Evolutionary conservation across 2,113 vertebrate genomes (phyloP), one percentile per base, ranked within the genome.

Genomic region (Perca fluviatilis): DNA sequence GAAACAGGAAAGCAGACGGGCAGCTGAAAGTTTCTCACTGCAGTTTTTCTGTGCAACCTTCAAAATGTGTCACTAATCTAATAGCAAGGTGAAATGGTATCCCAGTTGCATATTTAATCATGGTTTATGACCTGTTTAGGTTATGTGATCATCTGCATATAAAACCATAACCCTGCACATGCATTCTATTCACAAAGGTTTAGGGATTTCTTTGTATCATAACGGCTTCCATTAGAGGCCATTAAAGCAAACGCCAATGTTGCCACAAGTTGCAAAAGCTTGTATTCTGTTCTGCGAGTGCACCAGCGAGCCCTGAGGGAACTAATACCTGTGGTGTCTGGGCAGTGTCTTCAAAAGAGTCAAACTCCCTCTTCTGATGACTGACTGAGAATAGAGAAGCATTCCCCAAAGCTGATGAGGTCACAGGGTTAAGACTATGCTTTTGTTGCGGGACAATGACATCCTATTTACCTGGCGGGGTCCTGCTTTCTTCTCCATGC

Each of bases 401-500:
- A 79, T 87, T 89, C 80, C 89, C 85, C 77, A 90, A 92, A 93
- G 91, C 91, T 91, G 92, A 95, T 92, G 92, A 93, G 95, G 93
- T 93, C 91, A 85, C 72, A 46, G 92, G 94, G 94, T 94, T 95
- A 94, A 95, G 93, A 90, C 89, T 75, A 69, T 75, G 86, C 90
- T 88, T 94, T 95, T 96, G 95, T 95, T 53, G 53, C 18, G 51
- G 63, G 62, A 96, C 93, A 96, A 95, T 95, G 68, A 88, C 90
- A 89, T 95, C 90, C 90, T 94, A 93, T 96, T 96, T 95, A 95
- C 94, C 94, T 95, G 94, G 82, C 76, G 58, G 87, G 86, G 87
- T 92, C 88, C 62, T 13, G 74, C 88, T 95, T 96, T 96, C 91
- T 93, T 95, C 94, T 94, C 89, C 91, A 89, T 89, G 90, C 85